Conservation (phyloP, 2,113 vertebrate genomes). For the Psettodes erumei region DNA sequence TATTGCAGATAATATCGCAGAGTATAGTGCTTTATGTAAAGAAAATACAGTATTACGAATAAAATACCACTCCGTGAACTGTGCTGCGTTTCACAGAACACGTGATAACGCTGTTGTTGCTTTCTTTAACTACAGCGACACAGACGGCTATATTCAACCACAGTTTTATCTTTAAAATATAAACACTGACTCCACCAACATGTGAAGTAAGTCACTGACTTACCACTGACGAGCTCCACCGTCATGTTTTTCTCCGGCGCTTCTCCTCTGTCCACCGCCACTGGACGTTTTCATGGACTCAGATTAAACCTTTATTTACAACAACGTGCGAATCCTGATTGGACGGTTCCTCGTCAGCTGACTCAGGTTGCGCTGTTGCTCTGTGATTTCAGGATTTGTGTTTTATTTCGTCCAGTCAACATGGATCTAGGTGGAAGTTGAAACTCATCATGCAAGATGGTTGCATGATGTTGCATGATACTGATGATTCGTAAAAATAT, state of each 20-base stretch:
- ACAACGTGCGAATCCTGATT: slow-evolving; percentile 43
- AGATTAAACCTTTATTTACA: slow-evolving; percentile 46
- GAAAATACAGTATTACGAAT: neutral
- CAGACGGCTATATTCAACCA: neutral
- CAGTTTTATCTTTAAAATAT: neutral
- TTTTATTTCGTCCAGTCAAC: neutral
- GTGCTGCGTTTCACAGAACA: neutral
- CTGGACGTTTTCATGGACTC: neutral
- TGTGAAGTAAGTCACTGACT: neutral
- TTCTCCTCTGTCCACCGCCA: neutral
- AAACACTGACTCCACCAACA: neutral
- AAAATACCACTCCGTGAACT: neutral
- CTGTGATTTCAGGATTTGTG: neutral
- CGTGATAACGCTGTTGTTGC: neutral
- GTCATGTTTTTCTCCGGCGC: slow-evolving; percentile 1
- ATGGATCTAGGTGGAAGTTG: slow-evolving; percentile 57
- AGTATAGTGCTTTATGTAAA: neutral
- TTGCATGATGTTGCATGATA: neutral
- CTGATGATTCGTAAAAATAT: no score
- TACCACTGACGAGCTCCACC: slow-evolving; percentile 26
- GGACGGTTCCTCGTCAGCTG: slow-evolving; percentile 63
- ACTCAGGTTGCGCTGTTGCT: neutral
- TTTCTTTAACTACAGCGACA: no score
- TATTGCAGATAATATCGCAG: no score
- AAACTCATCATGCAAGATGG: slow-evolving; percentile 15